These are phyloP conservation scores for Lycaon pictus DNA, from an alignment of 2,113 vertebrate genomes.

Conservation along the genomic window DNA sequence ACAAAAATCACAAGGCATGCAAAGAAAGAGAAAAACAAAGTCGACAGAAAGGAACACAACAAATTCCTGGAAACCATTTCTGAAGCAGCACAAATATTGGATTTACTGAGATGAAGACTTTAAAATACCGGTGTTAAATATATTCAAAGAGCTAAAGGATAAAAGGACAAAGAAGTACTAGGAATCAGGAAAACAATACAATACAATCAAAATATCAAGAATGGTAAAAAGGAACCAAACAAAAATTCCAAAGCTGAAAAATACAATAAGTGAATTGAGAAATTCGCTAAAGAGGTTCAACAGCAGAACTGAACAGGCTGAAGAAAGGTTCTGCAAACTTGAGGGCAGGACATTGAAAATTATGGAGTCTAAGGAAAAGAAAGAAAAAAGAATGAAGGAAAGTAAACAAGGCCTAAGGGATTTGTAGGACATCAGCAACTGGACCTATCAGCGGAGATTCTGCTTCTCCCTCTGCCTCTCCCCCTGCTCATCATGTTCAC, in stretches of 20 bases:
- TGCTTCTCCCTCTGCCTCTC: too few species aligned
- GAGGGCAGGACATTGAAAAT: not conserved
- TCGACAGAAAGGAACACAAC: not conserved
- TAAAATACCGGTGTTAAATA: not conserved
- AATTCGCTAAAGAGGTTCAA: not conserved
- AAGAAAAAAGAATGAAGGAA: not conserved
- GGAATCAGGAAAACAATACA: not conserved
- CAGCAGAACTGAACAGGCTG: not conserved
- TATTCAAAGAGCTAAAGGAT: not conserved
- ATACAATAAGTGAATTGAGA: not conserved
- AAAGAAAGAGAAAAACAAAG: not conserved
- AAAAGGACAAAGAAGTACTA: not conserved
- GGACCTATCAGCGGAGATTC: not conserved
- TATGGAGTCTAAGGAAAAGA: not conserved
- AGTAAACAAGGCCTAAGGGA: not conserved
- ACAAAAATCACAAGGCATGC: not conserved
- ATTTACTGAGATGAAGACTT: not conserved
- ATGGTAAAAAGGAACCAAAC: not conserved
- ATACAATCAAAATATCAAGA: not conserved
- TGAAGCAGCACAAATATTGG: not conserved
- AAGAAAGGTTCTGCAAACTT: not conserved
- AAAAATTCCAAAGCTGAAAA: not conserved
- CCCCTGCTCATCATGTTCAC: too few species aligned
- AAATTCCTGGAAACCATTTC: not conserved
- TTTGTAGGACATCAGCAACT: not conserved